Percentiles rank a stretch among this genome's conserved stretches.
phyloP scores from a whole-genome alignment of 2,113 vertebrate genomes.

The Sinocyclocheilus rhinocerous region DNA sequence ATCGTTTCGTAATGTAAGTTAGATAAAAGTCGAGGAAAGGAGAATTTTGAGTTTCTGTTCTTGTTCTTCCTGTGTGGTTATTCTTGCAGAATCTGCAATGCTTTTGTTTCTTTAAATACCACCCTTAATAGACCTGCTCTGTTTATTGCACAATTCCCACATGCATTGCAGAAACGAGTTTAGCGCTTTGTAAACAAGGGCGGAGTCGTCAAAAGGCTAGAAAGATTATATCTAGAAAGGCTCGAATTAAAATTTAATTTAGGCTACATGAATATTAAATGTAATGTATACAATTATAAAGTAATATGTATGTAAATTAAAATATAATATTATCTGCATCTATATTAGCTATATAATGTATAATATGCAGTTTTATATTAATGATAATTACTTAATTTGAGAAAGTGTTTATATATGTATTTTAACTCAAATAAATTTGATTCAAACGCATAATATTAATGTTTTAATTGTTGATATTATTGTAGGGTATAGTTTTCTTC shows the following conservation, averaged over 20 bases:
- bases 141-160: background rate
- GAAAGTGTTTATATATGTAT: too few relatives aligned
- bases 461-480: background rate
- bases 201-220: background rate
- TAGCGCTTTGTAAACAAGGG: background rate
- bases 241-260: background rate
- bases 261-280: background rate
- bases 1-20: background rate
- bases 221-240: background rate
- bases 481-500: background rate
- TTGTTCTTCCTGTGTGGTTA: background rate
- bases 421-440: background rate
- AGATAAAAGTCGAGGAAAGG: constrained; percentile 3
- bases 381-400: background rate
- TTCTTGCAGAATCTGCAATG: background rate
- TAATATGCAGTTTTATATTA: background rate
- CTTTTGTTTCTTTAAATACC: background rate
- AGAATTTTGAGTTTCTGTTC: background rate
- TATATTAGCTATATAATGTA: too few relatives aligned
- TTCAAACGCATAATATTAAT: background rate
- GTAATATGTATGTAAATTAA: too few relatives aligned
- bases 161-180: background rate
- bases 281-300: background rate
- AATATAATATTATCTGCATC: too few relatives aligned
- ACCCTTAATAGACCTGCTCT: background rate